phyloP scores from a whole-genome alignment of 2,797 vertebrate species.

The Tangara arthus region DNA sequence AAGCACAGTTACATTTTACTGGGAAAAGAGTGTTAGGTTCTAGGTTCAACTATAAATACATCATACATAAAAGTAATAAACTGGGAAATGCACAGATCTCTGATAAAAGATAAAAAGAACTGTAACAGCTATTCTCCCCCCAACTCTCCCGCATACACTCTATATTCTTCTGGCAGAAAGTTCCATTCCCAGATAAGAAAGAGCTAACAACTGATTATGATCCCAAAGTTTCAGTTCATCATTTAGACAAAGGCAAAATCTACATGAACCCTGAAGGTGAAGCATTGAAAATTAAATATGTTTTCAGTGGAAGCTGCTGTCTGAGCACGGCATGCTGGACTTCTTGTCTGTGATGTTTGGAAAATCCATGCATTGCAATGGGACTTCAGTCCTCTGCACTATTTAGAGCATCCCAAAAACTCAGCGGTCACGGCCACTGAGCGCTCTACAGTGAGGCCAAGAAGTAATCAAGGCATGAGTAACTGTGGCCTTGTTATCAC shows the following conservation, averaged over 20 bases:
- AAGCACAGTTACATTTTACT: not conserved
- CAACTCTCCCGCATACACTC: not conserved
- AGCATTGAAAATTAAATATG: not conserved
- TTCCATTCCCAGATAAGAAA: not conserved
- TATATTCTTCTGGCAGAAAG: not conserved
- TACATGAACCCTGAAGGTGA: not conserved
- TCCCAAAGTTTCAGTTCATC: not conserved
- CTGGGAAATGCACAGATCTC: not conserved
- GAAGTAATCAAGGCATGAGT: not conserved
- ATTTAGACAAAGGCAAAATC: not conserved
- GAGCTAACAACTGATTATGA: not conserved
- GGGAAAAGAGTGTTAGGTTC: not conserved
- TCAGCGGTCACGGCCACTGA: fast-evolving
- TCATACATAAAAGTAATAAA: not conserved
- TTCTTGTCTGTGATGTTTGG: not conserved
- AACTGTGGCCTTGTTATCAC: not conserved
- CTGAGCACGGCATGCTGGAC: not conserved
- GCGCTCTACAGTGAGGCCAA: not conserved
- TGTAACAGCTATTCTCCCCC: not conserved
- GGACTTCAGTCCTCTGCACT: not conserved
- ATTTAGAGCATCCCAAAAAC: not conserved
- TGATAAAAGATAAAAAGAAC: not conserved
- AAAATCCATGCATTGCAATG: not conserved
- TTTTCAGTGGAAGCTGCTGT: not conserved
- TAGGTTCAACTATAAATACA: not conserved